Evolutionary conservation across 2,888 invertebrate genomes (phyloP).

Genomic region (Eurois occulta): DNA sequence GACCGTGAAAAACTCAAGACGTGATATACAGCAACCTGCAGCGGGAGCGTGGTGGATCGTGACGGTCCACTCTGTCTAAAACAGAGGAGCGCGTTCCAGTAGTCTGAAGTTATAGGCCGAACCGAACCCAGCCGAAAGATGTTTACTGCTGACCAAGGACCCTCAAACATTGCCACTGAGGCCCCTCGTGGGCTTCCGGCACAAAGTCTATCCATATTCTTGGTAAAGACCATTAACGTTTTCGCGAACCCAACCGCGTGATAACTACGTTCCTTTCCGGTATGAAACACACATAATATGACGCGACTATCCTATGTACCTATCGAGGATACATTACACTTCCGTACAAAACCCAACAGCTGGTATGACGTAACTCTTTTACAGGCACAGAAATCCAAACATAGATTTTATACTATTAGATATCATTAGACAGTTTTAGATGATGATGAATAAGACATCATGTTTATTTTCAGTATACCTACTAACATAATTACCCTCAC

Average conservation of each 20-base stretch:
- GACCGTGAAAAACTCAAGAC: neutral
- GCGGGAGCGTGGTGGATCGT: neutral
- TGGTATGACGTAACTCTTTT: conserved; percentile 11
- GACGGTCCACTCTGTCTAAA: neutral
- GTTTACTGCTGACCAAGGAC: neutral
- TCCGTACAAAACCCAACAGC: neutral
- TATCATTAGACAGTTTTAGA: conserved; percentile 4
- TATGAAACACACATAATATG: conserved; percentile 5
- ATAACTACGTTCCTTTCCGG: neutral
- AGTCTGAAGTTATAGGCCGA: neutral
- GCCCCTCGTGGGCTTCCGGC: no score
- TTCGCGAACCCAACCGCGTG: neutral
- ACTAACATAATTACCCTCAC: neutral
- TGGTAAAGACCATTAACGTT: neutral
- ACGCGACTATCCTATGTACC: neutral
- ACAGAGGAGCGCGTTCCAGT: neutral
- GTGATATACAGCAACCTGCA: neutral
- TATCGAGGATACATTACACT: conserved; percentile 9
- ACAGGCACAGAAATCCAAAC: neutral
- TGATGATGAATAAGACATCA: conserved; percentile 5
- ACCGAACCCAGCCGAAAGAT: neutral
- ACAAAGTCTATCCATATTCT: neutral
- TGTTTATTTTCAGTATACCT: neutral
- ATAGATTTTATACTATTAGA: conserved; percentile 21
- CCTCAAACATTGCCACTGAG: neutral